Evolutionary conservation across 2,888 invertebrate genomes (phyloP), one percentile per base, ranked within the genome.

Genomic region (Drosophila borborema): DNA sequence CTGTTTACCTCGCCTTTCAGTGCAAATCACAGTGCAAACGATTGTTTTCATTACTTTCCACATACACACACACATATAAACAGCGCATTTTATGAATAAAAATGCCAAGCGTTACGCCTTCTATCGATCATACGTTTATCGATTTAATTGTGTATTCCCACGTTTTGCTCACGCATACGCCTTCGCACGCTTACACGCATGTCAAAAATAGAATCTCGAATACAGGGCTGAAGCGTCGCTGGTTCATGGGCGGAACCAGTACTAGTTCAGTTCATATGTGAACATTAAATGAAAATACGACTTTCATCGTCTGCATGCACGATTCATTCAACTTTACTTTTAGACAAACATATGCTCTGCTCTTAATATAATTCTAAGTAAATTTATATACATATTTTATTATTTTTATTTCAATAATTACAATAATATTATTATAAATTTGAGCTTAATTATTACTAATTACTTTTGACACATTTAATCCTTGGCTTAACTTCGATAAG

Each of bases 51-150:
- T 51, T n/a, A 41, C 38, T 43, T 55, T 55, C 43, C 53, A 54
- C 68, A 48, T 54, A 60, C 16, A 20, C 6, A 56, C 18, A 4
- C 6, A 53, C 18, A 4, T 36, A 64, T 72, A 58, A 76, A 64
- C 76, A 59, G 48, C 53, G 61, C 65, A 70, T 70, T 69, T 66
- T 67, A 67, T 77, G 80, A 68, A 85, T 82, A 86, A 90, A 86
- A 77, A 63, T 86, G 76, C 72, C 79, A 81, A 64, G 68, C 58
- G 68, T 71, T 76, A 59, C 58, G 64, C 60, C 54, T 54, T 55
- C 77, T 77, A 86, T 86, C 89, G 89, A 89, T 86, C 82, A 89
- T 80, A 71, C 66, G 69, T 65, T 78, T 84, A 89, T 87, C 84
- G 86, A 66, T 81, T 73, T 31, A 34, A 53, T 72, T 74, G 56